A percentile compares a stretch with the other conserved stretches of the same genome.
Evolutionary conservation across 2,113 vertebrate genomes (phyloP).

Genomic region (Hippolais icterina): DNA sequence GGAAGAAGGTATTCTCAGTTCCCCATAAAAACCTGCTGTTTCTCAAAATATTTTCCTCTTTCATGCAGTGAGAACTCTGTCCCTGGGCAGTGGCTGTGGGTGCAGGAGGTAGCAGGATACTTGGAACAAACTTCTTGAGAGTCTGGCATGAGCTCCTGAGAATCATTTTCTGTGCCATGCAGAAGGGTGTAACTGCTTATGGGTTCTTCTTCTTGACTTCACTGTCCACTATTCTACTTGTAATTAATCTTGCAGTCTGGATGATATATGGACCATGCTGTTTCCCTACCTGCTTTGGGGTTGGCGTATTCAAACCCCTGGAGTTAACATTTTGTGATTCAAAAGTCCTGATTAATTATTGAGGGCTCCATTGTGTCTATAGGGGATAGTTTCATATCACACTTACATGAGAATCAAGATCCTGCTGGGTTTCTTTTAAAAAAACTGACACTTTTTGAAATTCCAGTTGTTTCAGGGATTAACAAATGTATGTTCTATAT

Average conservation of each 20-base stretch:
- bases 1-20: neutral
- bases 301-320: neutral
- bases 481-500: neutral
- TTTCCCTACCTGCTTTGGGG: neutral
- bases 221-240: neutral
- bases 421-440: neutral
- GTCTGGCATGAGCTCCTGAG: neutral
- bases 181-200: neutral
- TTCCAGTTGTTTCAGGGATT: neutral
- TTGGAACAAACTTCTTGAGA: neutral
- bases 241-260: neutral
- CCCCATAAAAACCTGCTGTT: neutral
- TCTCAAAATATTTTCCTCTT: neutral
- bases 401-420: neutral
- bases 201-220: neutral
- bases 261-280: neutral
- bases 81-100: neutral
- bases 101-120: neutral
- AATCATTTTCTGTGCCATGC: neutral
- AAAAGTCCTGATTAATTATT: neutral
- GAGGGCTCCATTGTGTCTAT: neutral
- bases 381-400: neutral
- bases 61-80: neutral
- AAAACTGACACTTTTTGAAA: neutral
- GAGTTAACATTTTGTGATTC: neutral